phyloP scores from a whole-genome alignment of 2,888 invertebrate species.

The Podabrus alpinus region DNA sequence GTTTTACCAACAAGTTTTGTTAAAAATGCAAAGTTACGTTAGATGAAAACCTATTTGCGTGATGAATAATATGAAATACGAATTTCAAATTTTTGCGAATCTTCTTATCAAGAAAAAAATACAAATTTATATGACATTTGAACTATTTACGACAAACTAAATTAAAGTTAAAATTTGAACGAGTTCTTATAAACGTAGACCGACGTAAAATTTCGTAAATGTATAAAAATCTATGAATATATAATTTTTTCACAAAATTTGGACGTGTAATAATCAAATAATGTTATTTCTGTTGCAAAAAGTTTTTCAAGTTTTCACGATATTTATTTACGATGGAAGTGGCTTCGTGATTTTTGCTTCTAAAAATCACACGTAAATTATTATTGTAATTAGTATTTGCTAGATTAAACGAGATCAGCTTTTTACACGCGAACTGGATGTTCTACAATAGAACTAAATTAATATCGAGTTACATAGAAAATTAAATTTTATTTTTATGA shows the following conservation, averaged over 20 bases:
- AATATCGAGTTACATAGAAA: neutral
- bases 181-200: neutral
- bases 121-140: neutral
- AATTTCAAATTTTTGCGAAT: neutral
- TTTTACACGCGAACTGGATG: no score
- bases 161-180: neutral
- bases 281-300: neutral
- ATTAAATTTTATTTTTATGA: neutral
- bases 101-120: neutral
- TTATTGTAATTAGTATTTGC: neutral
- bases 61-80: neutral
- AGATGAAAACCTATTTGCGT: neutral
- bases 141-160: neutral
- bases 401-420: neutral
- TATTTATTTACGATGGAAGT: neutral
- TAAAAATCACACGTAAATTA: neutral
- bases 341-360: neutral
- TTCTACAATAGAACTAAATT: neutral
- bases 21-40: neutral
- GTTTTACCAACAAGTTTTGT: neutral
- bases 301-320: neutral
- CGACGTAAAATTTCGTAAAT: constrained; percentile 1
- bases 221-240: constrained; percentile 10
- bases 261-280: neutral
- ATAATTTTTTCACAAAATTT: neutral